phyloP scores from a whole-genome alignment of 2,888 invertebrate species.

The Craniophora ligustri region DNA sequence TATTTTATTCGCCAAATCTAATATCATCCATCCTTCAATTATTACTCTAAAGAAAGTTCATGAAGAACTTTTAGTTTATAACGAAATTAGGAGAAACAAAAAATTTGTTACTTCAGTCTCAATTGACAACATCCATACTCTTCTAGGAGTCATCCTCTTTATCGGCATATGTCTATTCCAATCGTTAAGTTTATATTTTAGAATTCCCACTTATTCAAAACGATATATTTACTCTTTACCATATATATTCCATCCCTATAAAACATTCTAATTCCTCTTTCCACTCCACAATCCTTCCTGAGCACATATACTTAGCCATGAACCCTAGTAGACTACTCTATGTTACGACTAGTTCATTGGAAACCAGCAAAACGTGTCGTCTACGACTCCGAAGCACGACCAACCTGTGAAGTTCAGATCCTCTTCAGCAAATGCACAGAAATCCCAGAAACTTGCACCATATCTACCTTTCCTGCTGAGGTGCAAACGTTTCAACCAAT shows the following conservation, averaged over 20 bases:
- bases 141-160: neutral
- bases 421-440: slow-evolving; percentile 15
- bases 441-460: slow-evolving; percentile 40
- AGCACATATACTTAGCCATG: neutral
- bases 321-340: neutral
- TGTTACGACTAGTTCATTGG: neutral
- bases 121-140: neutral
- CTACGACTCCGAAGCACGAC: slow-evolving; percentile 37
- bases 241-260: neutral
- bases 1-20: neutral
- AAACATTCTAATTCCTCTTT: neutral
- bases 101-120: neutral
- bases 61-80: neutral
- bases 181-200: neutral
- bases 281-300: neutral
- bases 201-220: slow-evolving; percentile 2
- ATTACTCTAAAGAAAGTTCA: neutral
- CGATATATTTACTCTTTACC: neutral
- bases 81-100: neutral
- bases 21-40: neutral
- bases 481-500: slow-evolving; percentile 45
- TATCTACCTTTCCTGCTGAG: slow-evolving; percentile 42
- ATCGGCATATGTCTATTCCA: neutral
- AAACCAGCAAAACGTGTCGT: slow-evolving; percentile 9
- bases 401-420: slow-evolving; percentile 43